Evolutionary conservation across 2,888 invertebrate species (phyloP).

Genomic region (Lochmaea crataegi): DNA sequence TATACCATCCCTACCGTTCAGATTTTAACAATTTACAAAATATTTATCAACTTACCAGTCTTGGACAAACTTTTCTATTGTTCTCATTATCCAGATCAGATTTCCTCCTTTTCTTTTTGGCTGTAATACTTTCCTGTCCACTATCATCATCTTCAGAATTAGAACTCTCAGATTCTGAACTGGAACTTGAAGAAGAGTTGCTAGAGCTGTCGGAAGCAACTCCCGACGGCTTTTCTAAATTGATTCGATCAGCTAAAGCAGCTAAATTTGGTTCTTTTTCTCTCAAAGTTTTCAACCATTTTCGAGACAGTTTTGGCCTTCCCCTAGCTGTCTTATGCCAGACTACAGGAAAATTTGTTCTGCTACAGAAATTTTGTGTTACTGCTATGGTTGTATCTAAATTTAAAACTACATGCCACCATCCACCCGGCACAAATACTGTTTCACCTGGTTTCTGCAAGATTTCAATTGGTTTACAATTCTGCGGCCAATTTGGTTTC

Average conservation of each 20-base stretch:
- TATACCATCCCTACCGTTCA: neutral
- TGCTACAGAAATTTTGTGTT: conserved; percentile 97
- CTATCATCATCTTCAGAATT: conserved; percentile 75
- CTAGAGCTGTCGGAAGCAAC: conserved; percentile 96
- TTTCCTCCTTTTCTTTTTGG: conserved; percentile 83
- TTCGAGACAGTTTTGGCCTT: conserved; percentile 92
- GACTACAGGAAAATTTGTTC: conserved; percentile 95
- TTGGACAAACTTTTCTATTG: conserved; percentile 55
- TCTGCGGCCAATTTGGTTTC: conserved; percentile 87
- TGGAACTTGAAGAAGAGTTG: conserved; percentile 80
- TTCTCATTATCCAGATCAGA: conserved; percentile 63
- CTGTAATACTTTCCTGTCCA: conserved; percentile 89
- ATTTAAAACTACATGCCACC: conserved; percentile 99
- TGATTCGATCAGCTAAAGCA: conserved; percentile 83
- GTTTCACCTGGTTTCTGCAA: conserved; percentile 97
- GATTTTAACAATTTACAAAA: neutral
- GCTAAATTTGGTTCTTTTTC: conserved; percentile 82
- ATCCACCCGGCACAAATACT: conserved; percentile 98
- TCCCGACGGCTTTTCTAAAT: conserved; percentile 87
- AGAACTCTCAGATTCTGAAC: conserved; percentile 56
- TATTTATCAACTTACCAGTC: conserved; percentile 51
- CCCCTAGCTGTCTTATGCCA: conserved; percentile 98
- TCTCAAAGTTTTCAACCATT: conserved; percentile 79
- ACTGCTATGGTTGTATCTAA: conserved; percentile 96
- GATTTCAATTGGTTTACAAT: conserved; percentile 93